These are phyloP conservation scores for Apodemus speciosus DNA, from an alignment of 2,113 vertebrate species.

Conservation along the genomic window DNA sequence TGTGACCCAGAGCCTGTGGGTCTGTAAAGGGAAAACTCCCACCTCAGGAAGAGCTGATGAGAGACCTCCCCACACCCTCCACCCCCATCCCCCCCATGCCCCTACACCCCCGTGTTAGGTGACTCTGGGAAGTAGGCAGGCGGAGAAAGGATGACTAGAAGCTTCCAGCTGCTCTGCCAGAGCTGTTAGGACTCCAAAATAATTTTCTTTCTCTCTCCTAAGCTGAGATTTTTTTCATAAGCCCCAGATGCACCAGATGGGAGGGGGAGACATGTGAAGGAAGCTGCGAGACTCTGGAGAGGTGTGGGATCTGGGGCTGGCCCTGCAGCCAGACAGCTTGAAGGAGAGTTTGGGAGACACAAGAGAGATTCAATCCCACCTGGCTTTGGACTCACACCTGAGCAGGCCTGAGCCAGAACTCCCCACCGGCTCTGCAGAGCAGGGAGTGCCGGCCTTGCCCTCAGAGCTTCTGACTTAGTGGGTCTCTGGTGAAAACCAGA, in stretches of 20 bases:
- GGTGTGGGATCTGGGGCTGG: neutral
- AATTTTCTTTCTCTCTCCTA: neutral
- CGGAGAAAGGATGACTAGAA: neutral
- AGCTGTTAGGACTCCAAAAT: conserved; percentile 6
- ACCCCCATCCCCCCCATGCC: no score
- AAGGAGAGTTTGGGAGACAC: neutral
- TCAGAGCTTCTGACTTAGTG: neutral
- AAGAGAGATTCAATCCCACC: neutral
- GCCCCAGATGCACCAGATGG: neutral
- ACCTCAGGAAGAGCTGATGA: neutral
- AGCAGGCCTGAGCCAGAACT: neutral
- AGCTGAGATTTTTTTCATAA: conserved; percentile 27
- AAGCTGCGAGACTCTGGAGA: neutral
- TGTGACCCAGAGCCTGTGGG: neutral
- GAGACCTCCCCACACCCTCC: neutral
- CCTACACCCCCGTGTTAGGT: neutral
- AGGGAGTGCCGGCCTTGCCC: neutral
- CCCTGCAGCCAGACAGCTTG: neutral
- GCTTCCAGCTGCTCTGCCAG: neutral
- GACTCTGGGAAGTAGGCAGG: neutral
- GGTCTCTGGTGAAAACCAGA: neutral
- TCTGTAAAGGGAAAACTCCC: neutral
- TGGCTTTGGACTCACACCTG: neutral
- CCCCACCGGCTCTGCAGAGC: neutral
- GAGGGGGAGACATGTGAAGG: neutral